These are phyloP conservation scores for Phrynocephalus forsythii DNA, from an alignment of 2,797 vertebrate genomes.

Conservation along the genomic window DNA sequence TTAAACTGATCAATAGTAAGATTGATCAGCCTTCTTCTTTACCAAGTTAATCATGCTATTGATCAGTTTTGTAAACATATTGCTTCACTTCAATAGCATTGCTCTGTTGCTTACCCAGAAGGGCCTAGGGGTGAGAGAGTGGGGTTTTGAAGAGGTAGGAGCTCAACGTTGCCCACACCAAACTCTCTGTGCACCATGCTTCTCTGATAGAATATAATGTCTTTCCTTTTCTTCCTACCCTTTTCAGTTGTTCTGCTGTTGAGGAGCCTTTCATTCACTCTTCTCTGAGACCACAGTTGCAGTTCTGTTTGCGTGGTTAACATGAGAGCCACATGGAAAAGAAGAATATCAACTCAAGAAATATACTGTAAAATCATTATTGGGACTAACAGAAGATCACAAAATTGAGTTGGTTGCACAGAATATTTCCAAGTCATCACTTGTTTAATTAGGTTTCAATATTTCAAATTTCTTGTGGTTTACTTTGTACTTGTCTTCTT, in stretches of 20 bases:
- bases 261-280: background rate
- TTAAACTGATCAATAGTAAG: constrained; percentile 77
- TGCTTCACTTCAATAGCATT: constrained; percentile 18
- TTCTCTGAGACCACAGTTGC: background rate
- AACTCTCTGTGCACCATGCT: background rate
- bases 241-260: background rate
- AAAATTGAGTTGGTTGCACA: background rate
- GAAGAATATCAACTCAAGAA: background rate
- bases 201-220: background rate
- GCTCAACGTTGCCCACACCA: background rate
- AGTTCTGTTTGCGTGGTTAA: background rate
- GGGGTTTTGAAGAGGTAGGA: constrained; percentile 57
- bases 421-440: too few relatives aligned
- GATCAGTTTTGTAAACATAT: constrained; percentile 74
- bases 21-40: constrained; percentile 74
- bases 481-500: too few relatives aligned
- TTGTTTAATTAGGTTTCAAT: too few relatives aligned
- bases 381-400: background rate
- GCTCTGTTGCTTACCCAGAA: background rate
- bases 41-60: constrained; percentile 77
- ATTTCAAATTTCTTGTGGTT: too few relatives aligned
- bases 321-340: background rate
- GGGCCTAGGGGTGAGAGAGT: background rate
- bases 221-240: background rate
- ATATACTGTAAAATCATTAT: background rate